Base-by-base conservation (phyloP, 1,140 invertebrate genomes). In the Forficula auricularia region DNA sequence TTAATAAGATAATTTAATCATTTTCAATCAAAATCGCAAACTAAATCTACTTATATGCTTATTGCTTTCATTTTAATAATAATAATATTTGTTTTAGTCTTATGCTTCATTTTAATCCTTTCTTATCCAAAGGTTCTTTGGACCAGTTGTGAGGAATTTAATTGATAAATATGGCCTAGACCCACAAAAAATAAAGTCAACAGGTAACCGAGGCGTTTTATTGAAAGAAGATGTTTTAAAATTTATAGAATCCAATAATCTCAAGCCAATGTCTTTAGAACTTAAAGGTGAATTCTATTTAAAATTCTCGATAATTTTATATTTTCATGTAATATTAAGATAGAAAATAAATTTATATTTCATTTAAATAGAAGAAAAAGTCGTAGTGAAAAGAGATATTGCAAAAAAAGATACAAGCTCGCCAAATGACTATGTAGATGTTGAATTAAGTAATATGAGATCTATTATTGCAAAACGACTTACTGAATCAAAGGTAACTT, bases 401-500 rank as follows among this genome's bases (percentile, higher is more conserved):
- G 12, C 16, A 41, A 41, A 3, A 41, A 20, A 30, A 12, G 12
- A 4, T 6, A 36, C n/a, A 7, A 18, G 4, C 4, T 36, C 34
- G 16, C 16, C 34, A 7, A 27, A 27, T 57, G 58, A 57, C 40
- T 92, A 70, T 58, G 61, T 70, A 19, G 94, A 98, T 63, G 73
- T 92, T 45, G 82, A 86, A 3, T 65, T 97, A 18, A 78, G 84
- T 0, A 84, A 77, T 55, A 90, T 98, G 61, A 68, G 94, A 46
- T 73, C 75, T 44, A 76, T 86, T 15, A 94, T 98, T 56, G 94
- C 92, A 3, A 89, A 89, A 62, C 66, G 94, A 49, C 68, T 99
- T 10, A 39, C 43, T 18, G 43, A 44, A 19, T 44, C 43, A 13
- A 44, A 44, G 38, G 43, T 40, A 15, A 36, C 4, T 13, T 16